Evolutionary conservation across 2,797 vertebrate species (phyloP), one percentile per base, ranked within the genome.

Genomic region (Myotis findleyi): DNA sequence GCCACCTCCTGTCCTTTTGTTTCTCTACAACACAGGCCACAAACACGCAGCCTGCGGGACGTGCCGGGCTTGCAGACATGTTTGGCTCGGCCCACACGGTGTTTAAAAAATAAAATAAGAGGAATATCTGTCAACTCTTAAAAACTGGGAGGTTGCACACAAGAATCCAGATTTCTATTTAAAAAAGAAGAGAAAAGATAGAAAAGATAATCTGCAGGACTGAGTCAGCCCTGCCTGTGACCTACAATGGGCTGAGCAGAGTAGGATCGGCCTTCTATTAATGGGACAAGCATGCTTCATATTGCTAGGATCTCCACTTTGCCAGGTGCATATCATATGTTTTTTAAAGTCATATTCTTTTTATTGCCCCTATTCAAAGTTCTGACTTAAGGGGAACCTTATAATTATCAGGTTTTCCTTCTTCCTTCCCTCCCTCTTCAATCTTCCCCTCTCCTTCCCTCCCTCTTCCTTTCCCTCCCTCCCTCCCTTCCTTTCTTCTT

Each of bases 21-120:
- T 94, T 94, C 68, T 87, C 21, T 27, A 8, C 21, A 84, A 5
- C 11, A 18, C 47, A 76, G 21, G 21, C 41, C 51, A 73, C 36
- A 18, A 2, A 30, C 44, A 18, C 2, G 20, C 13, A 83, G 51
- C 57, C 49, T 33, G 10, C 0, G 0, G 90, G 76, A 55, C 33
- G 2, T 6, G 16, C 11, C 41, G 23, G 76, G 59, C 21, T 68
- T 13, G 12, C 57, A 83, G 75, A 9, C 10, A 7, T 3, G 13
- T 9, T 80, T 21, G 55, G 66, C 38, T 59, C 16, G 13, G 55
- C 55, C 14, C 1, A 16, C 4, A 4, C 14, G 1, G 30, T 62
- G 59, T 89, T 88, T 38, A 17, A 64, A 95, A 76, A 87, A 55
- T 66, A 77, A 75, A 83, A 93, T 13, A 49, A 76, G 62, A 93